Evolutionary conservation across 37 sponge, comb jelly and placozoan species (phyloP), one percentile per base, ranked within the genome.

Genomic region (Agelas oroides): DNA sequence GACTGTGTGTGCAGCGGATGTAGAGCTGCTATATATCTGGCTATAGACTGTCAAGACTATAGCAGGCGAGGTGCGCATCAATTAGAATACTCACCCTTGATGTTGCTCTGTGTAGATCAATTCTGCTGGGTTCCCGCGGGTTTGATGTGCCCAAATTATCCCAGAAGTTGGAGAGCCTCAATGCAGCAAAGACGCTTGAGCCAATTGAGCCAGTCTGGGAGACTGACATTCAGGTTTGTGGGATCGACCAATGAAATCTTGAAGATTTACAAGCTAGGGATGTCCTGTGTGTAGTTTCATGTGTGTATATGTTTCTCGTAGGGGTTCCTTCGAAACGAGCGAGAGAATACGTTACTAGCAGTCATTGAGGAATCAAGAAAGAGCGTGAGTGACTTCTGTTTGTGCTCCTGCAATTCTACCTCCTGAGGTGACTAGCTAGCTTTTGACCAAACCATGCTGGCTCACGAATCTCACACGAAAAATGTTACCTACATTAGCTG

Each of bases 321-420:
- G 77, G 98, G 99, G 0, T 99, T 99, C 79, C 87, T 99, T 14
- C 73, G 84, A 16, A 94, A 95, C 64, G 99, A 96, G 78, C 58
- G 94, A 38, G 96, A 99, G 72, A 97, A 99, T 72, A 97, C 96
- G 2, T 83, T 99, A 1, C 76, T 99, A 28, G 73, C 97, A 27
- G 91, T 93, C n/a, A 97, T 99, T 61, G 96, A 92, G 65, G 94
- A 96, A 77, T 89, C 96, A 20, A 85, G 93, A 72, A 91, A 88
- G 62, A 81, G 77, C 79, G 93, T 93, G 37, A 81, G 79, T 40
- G 5, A n/a, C n/a, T n/a, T n/a, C n/a, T n/a, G n/a, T n/a, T n/a
- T n/a, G n/a, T n/a, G n/a, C n/a, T n/a, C n/a, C n/a, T n/a, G n/a
- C n/a, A n/a, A n/a, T n/a, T n/a, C n/a, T n/a, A n/a, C n/a, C n/a